Percentiles rank a stretch among this genome's conserved stretches.
Evolutionary conservation across 2,888 invertebrate genomes (phyloP).

Genomic region (Andrena flavipes): DNA sequence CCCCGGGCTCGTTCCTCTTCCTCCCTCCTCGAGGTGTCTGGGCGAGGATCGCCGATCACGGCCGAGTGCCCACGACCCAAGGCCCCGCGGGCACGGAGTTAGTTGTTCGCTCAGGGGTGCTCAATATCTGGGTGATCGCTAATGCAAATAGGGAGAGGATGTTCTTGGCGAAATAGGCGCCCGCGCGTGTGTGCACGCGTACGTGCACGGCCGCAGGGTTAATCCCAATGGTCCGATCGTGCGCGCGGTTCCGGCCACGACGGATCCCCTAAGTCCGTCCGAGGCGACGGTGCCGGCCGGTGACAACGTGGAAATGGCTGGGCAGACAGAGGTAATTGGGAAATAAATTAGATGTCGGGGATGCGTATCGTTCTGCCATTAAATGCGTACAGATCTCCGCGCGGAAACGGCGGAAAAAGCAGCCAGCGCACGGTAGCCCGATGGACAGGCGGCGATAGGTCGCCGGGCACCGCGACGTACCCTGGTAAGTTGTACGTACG

Average conservation of each 20-base stretch:
- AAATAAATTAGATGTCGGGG: constrained; percentile 34
- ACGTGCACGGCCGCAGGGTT: background rate
- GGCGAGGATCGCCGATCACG: constrained; percentile 76
- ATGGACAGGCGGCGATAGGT: constrained; percentile 52
- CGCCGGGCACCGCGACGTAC: constrained; percentile 23
- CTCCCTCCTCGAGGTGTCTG: constrained; percentile 49
- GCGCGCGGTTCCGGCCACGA: background rate
- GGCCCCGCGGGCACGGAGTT: constrained; percentile 74
- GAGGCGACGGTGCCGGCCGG: background rate
- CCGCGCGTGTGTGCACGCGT: constrained; percentile 2
- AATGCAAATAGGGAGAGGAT: constrained; percentile 62
- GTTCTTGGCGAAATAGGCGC: constrained; percentile 23
- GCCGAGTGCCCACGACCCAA: constrained; percentile 75
- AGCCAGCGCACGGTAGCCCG: constrained; percentile 33
- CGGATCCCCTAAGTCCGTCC: background rate
- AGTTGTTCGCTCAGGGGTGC: constrained; percentile 76
- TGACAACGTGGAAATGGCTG: constrained; percentile 21
- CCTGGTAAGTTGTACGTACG: constrained; percentile 50
- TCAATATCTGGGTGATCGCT: constrained; percentile 76
- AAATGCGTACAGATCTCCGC: constrained; percentile 31
- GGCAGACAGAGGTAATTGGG: constrained; percentile 33
- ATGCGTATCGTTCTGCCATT: constrained; percentile 31
- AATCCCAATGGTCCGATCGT: constrained; percentile 25
- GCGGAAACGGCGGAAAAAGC: constrained; percentile 24
- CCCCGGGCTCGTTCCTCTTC: constrained; percentile 21